Evolutionary conservation across 37 sponge, comb jelly and placozoan species (phyloP).

Genomic region (Ephydatia muelleri): DNA sequence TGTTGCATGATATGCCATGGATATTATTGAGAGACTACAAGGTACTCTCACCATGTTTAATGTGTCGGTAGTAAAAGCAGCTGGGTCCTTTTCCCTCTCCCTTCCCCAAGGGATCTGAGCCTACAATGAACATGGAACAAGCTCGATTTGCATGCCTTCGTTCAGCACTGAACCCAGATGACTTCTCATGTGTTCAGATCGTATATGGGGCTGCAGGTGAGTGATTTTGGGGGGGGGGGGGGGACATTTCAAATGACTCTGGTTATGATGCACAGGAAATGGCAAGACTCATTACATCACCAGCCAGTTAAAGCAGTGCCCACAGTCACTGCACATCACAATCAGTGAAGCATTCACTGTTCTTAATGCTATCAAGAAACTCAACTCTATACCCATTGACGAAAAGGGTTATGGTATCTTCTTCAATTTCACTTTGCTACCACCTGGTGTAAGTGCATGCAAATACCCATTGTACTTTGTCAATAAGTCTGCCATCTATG

Average conservation of each 20-base stretch:
- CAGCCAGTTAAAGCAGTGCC: slow-evolving; percentile 44
- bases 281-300: slow-evolving; percentile 93
- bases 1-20: slow-evolving; percentile 82
- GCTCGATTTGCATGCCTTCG: slow-evolving; percentile 24
- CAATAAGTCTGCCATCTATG: too few species aligned
- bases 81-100: neutral
- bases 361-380: slow-evolving; percentile 67
- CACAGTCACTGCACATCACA: slow-evolving; percentile 50
- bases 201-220: slow-evolving; percentile 77
- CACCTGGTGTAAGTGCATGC: slow-evolving; percentile 61
- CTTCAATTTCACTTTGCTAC: slow-evolving; percentile 89
- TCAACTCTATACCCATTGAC: slow-evolving; percentile 48
- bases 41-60: slow-evolving; percentile 17
- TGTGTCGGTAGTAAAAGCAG: neutral
- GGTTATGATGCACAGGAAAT: slow-evolving; percentile 52
- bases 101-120: slow-evolving; percentile 8
- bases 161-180: neutral
- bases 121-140: slow-evolving; percentile 17
- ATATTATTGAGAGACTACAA: slow-evolving; percentile 70
- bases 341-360: slow-evolving; percentile 88
- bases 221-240: neutral
- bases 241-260: neutral
- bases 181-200: slow-evolving; percentile 54
- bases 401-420: slow-evolving; percentile 61
- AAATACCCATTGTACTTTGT: neutral